phyloP scores from a whole-genome alignment of 2,113 vertebrate genomes.

The Phaethon lepturus region DNA sequence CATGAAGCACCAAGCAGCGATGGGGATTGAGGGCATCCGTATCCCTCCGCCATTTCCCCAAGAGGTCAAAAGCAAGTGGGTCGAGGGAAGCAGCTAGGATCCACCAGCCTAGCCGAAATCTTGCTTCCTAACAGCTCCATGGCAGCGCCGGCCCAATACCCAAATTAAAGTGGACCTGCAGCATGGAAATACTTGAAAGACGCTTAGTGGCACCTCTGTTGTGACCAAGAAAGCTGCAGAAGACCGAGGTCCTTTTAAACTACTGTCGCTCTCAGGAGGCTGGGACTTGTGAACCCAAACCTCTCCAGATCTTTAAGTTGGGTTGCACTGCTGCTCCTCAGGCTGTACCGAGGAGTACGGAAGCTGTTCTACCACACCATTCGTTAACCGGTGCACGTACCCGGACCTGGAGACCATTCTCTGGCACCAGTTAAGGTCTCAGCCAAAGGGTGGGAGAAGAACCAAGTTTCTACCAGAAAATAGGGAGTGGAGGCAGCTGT shows the following conservation, averaged over 20 bases:
- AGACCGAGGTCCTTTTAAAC: not conserved
- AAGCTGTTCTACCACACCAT: fast-evolving
- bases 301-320: not conserved
- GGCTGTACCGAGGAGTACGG: not conserved
- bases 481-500: fast-evolving
- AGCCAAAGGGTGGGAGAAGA: not conserved
- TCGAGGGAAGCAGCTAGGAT: not conserved
- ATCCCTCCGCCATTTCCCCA: not conserved
- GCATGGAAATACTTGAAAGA: not conserved
- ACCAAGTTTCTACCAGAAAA: not conserved
- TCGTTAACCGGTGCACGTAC: fast-evolving
- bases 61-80: not conserved
- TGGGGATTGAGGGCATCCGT: fast-evolving
- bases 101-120: not conserved
- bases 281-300: not conserved
- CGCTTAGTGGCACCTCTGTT: not conserved
- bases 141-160: not conserved
- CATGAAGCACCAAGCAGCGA: fast-evolving
- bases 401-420: not conserved
- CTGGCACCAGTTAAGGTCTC: not conserved
- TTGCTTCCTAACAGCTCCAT: fast-evolving
- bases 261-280: not conserved
- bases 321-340: not conserved
- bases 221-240: no score
- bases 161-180: not conserved